phyloP scores from a whole-genome alignment of 1,140 invertebrate genomes.

The Rhizoglyphus robini region DNA sequence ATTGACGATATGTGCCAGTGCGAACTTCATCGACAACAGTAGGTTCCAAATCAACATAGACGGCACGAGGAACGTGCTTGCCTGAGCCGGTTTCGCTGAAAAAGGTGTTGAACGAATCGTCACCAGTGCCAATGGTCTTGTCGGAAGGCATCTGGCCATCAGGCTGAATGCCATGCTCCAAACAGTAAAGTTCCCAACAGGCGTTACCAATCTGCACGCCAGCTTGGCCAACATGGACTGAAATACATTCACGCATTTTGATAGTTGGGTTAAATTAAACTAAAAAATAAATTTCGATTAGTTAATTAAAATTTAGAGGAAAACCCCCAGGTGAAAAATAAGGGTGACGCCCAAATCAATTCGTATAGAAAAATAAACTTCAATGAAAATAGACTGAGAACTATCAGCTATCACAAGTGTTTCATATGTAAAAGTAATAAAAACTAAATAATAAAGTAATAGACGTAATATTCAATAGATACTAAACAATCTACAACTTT shows the following conservation, averaged over 20 bases:
- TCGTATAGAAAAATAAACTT: not conserved
- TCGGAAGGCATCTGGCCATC: conserved; percentile 32
- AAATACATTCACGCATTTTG: conserved; percentile 54
- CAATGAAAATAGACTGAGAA: not conserved
- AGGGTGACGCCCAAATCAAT: not conserved
- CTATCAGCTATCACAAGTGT: not conserved
- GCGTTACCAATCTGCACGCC: conserved; percentile 77
- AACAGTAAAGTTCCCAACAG: conserved; percentile 66
- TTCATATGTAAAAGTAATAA: no score
- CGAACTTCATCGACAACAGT: conserved; percentile 64
- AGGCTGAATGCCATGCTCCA: conserved; percentile 53
- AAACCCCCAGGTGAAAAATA: not conserved
- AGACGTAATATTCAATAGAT: no score
- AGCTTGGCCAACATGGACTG: conserved; percentile 72
- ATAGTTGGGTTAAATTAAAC: not conserved
- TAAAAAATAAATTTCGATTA: not conserved
- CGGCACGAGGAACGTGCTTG: conserved; percentile 68
- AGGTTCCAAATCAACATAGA: conserved; percentile 70
- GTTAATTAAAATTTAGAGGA: not conserved
- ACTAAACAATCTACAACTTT: no score
- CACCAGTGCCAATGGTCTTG: conserved; percentile 41
- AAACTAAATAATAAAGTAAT: no score
- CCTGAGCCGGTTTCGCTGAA: conserved; percentile 75
- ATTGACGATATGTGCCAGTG: conserved; percentile 47
- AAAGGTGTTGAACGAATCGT: conserved; percentile 76